Evolutionary conservation across 2,797 vertebrate genomes (phyloP).

Genomic region (Adrianichthys oophorus): DNA sequence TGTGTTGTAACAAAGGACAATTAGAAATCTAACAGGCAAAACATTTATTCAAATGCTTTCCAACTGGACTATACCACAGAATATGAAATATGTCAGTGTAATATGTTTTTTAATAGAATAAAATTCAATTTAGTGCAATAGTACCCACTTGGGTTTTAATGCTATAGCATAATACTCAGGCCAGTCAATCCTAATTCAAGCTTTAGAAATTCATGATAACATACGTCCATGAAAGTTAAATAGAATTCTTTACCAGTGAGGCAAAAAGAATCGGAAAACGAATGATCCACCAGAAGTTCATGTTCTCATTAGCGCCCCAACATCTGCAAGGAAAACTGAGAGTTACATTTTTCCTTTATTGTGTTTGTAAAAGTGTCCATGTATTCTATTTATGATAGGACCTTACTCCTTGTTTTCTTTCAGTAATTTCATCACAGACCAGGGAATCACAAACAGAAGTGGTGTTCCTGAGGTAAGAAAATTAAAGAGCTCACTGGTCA

Average conservation of each 20-base stretch:
- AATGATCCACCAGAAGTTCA: conserved; percentile 90
- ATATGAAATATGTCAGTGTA: too few species aligned
- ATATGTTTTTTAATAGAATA: too few species aligned
- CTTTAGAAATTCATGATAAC: too few species aligned
- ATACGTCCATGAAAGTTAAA: background rate
- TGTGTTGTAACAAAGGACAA: too few species aligned
- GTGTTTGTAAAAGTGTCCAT: background rate
- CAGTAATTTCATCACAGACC: conserved; percentile 79
- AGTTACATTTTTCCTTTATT: background rate
- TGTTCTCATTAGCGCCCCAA: conserved; percentile 85
- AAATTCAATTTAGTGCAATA: too few species aligned
- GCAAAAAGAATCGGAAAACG: conserved; percentile 84
- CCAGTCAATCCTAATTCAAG: too few species aligned
- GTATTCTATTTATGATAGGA: background rate
- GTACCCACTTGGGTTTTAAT: too few species aligned
- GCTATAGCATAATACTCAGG: too few species aligned
- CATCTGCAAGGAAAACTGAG: conserved; percentile 68
- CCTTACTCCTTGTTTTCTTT: conserved; percentile 85
- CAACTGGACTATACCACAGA: too few species aligned
- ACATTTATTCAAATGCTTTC: too few species aligned
- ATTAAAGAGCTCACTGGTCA: conserved; percentile 21
- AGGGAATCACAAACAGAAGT: conserved; percentile 82
- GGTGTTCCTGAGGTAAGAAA: conserved; percentile 75
- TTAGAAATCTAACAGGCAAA: too few species aligned
- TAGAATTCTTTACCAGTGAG: conserved; percentile 72